Conservation (phyloP, 2,797 vertebrate species). For the Cuniculus paca region DNA sequence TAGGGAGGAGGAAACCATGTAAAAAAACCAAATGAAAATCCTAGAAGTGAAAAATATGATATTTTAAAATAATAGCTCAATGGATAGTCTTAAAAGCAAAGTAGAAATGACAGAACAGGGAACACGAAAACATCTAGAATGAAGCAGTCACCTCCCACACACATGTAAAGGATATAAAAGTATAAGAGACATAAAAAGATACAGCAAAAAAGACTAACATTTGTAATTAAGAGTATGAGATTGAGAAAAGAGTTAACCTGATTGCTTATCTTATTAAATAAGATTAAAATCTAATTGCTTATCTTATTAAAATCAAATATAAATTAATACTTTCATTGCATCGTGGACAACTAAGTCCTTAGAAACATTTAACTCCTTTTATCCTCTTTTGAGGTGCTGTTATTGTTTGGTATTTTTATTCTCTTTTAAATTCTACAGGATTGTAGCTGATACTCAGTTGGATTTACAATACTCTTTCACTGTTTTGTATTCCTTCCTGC, state of each 20-base stretch:
- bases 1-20: constrained; percentile 9
- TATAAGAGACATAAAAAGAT: neutral
- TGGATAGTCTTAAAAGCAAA: neutral
- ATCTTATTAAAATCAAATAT: constrained; percentile 12
- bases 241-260: constrained; percentile 26
- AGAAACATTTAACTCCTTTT: constrained; percentile 12
- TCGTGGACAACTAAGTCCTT: neutral
- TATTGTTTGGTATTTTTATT: no score
- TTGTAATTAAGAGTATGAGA: no score
- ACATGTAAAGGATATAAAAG: constrained; percentile 1
- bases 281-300: constrained; percentile 32
- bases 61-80: neutral
- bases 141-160: neutral
- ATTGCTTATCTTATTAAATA: neutral
- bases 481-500: neutral
- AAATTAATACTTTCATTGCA: constrained; percentile 26
- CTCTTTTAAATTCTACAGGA: no score
- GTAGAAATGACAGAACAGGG: constrained; percentile 23
- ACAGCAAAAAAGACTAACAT: neutral
- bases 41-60: neutral
- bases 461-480: constrained; percentile 4
- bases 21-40: neutral
- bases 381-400: no score
- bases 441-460: neutral
- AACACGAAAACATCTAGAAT: constrained; percentile 28